Percentiles rank a stretch among this genome's conserved stretches.
These are phyloP conservation scores for Heterohyrax brucei DNA, from an alignment of 2,797 vertebrate genomes.

Conservation along the genomic window DNA sequence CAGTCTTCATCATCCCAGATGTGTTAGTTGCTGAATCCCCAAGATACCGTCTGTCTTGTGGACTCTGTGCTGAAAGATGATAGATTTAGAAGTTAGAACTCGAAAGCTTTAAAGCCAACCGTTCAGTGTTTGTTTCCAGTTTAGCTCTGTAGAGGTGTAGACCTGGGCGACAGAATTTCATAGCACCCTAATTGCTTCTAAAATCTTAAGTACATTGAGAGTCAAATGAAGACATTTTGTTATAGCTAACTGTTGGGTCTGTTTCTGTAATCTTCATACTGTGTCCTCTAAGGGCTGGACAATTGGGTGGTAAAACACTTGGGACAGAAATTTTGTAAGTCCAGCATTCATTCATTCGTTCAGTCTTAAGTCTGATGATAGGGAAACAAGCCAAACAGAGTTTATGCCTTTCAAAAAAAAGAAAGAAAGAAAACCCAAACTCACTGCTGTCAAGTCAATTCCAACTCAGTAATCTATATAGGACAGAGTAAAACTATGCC, in stretches of 20 bases:
- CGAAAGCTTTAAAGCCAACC: background rate
- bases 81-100: slow-evolving; percentile 54
- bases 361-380: background rate
- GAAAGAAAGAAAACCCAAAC: too few relatives aligned
- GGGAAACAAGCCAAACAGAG: slow-evolving; percentile 19
- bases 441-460: too few relatives aligned
- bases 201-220: slow-evolving; percentile 25
- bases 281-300: background rate
- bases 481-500: too few relatives aligned
- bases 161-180: background rate
- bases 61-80: background rate
- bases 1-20: background rate
- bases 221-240: slow-evolving; percentile 32
- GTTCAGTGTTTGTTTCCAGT: background rate
- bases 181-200: background rate
- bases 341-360: background rate
- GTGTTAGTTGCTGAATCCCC: background rate
- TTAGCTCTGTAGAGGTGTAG: background rate
- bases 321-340: background rate
- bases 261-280: background rate
- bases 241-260: background rate
- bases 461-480: too few relatives aligned
- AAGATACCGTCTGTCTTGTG: background rate
- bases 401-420: background rate
- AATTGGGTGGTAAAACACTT: background rate